Conservation (phyloP, 2,797 vertebrate genomes). For the Euthynnus affinis region DNA sequence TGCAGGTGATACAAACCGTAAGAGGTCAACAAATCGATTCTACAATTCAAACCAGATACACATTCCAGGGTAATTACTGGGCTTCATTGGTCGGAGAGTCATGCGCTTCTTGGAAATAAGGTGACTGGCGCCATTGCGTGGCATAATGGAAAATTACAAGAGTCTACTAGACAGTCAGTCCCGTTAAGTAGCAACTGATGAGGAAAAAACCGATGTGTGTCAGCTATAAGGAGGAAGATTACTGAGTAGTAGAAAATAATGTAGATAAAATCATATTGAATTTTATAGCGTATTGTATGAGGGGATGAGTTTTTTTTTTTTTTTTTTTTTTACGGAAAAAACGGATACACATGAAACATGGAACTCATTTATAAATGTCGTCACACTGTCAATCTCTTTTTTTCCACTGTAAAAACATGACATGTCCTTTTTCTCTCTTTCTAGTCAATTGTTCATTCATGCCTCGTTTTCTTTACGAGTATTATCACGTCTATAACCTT, state of each 20-base stretch:
- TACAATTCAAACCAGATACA: not conserved
- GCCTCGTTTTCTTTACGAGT: not conserved
- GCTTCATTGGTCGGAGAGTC: not conserved
- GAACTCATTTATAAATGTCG: too few relatives aligned
- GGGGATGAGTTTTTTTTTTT: not conserved
- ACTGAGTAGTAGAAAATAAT: not conserved
- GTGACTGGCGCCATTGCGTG: conserved; percentile 74
- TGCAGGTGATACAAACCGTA: not conserved
- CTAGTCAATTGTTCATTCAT: not conserved
- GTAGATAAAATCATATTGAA: not conserved
- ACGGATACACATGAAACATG: not conserved
- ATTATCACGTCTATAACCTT: not conserved
- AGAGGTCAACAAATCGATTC: not conserved
- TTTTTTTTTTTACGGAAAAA: not conserved
- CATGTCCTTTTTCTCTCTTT: too few relatives aligned
- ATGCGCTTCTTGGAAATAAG: conserved; percentile 38
- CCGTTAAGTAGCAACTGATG: not conserved
- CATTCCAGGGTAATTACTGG: too few relatives aligned
- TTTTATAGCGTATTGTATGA: not conserved
- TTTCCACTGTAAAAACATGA: too few relatives aligned
- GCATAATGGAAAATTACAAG: conserved; percentile 63
- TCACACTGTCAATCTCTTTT: not conserved
- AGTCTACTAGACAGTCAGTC: not conserved
- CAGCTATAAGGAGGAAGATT: not conserved
- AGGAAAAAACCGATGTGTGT: not conserved